Evolutionary conservation across 2,113 vertebrate species (phyloP).

Genomic region (Entelurus aequoreus): DNA sequence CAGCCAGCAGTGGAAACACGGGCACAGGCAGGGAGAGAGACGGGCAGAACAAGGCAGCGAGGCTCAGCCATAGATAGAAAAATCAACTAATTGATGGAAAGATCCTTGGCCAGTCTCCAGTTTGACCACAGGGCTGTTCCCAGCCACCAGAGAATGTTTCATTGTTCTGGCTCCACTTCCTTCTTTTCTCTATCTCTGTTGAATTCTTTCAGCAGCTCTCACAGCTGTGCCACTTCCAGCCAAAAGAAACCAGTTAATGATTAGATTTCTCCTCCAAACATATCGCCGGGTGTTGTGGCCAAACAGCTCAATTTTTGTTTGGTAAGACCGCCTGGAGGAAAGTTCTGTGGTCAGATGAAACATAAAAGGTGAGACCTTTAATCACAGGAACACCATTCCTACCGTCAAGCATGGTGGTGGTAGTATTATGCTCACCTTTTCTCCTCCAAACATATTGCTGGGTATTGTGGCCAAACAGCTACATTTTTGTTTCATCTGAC

Average conservation of each 20-base stretch:
- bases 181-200: conserved; percentile 4
- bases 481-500: too few species aligned
- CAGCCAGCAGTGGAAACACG: conserved; percentile 47
- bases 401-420: too few species aligned
- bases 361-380: too few species aligned
- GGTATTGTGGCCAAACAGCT: too few species aligned
- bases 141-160: conserved; percentile 25
- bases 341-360: too few species aligned
- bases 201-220: conserved; percentile 4
- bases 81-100: conserved; percentile 62
- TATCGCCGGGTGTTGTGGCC: too few species aligned
- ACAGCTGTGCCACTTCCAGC: not conserved
- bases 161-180: not conserved
- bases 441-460: too few species aligned
- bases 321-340: too few species aligned
- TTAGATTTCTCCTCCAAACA: not conserved
- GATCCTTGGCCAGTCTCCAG: conserved; percentile 54
- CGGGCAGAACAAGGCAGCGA: conserved; percentile 18
- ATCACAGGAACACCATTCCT: too few species aligned
- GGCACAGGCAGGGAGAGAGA: conserved; percentile 16
- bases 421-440: too few species aligned
- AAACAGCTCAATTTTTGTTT: too few species aligned
- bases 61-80: conserved; percentile 31
- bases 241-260: not conserved
- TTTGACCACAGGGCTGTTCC: conserved; percentile 60